Conservation (phyloP, 1,140 invertebrate genomes). For the Oedothorax gibbosus region DNA sequence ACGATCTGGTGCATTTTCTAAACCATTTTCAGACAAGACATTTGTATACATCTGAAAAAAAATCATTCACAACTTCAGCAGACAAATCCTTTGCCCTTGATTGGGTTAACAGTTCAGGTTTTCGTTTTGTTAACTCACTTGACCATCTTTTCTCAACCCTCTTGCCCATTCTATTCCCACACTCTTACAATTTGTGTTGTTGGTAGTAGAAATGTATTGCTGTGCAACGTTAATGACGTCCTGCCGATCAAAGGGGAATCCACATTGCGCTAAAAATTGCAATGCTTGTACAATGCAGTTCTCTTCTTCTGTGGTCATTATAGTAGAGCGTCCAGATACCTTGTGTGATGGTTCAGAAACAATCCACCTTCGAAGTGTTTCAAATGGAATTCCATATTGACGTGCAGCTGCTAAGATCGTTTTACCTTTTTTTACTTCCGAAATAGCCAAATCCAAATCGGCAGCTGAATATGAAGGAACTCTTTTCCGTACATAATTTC, state of each 20-base stretch:
- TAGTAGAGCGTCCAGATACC: neutral
- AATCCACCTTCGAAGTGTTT: neutral
- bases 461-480: too few relatives aligned
- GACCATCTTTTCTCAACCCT: neutral
- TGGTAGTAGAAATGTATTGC: neutral
- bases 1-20: too few relatives aligned
- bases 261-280: neutral
- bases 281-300: neutral
- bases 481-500: too few relatives aligned
- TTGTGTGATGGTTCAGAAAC: neutral
- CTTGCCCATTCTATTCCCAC: constrained; percentile 6
- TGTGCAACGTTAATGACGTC: constrained; percentile 9
- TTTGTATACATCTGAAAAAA: too few relatives aligned
- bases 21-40: too few relatives aligned
- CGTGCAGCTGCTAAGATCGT: neutral
- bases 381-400: neutral
- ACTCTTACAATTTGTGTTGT: neutral
- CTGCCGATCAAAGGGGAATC: constrained; percentile 1
- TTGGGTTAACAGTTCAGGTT: too few relatives aligned
- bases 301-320: neutral
- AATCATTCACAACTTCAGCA: too few relatives aligned
- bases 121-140: too few relatives aligned
- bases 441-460: neutral
- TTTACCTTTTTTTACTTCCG: neutral
- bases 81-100: too few relatives aligned